Base-by-base conservation (phyloP, 2,888 invertebrate species). In the Clivina fossor region DNA sequence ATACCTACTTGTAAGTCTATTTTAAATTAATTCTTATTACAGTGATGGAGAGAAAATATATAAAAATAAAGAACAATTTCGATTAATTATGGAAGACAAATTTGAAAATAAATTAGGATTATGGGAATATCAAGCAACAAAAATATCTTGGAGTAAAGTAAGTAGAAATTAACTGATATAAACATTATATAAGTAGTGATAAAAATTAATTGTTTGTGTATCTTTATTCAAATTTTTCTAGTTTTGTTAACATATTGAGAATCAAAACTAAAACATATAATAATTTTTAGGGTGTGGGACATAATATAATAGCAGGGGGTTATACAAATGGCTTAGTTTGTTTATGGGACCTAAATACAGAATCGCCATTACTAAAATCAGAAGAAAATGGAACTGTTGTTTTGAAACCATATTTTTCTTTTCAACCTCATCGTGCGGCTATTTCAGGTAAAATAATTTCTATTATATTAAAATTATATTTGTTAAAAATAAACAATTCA, bases 241-340 rank as follows among this genome's bases (percentile, higher is more conserved):
- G 5, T 26, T 26, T 8, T 8, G 8, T 26, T 7, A 26, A 26
- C 8, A 4, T n/a, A n/a, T 8, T 33, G 5, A 33, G 5, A 4
- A 8, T 8, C 8, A 33, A 33, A 33, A 30, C 19, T 9, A 4
- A 11, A 41, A 37, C 57, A 38, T 19, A 37, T 56, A 3, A 22
- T 43, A 38, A 18, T 35, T 74, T 75, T 19, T 64, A 82, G 81
- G 74, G 76, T 69, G 71, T 72, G 61, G 78, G 76, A 0, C 81
- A 82, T 63, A 71, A 72, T 5, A 71, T 75, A 24, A 70, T 88
- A 38, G 78, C 80, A n/a, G 86, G 83, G 1, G 86, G 86, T 2
- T 87, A 84, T 65, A 76, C 82, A 0, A 82, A 84, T 66, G 88
- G 88, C 1, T 75, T 81, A 22, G 77, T 82, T 2, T 85, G 81